Evolutionary conservation across 2,797 vertebrate genomes (phyloP), one percentile per base, ranked within the genome.

Genomic region (Phalloptychus januarius): DNA sequence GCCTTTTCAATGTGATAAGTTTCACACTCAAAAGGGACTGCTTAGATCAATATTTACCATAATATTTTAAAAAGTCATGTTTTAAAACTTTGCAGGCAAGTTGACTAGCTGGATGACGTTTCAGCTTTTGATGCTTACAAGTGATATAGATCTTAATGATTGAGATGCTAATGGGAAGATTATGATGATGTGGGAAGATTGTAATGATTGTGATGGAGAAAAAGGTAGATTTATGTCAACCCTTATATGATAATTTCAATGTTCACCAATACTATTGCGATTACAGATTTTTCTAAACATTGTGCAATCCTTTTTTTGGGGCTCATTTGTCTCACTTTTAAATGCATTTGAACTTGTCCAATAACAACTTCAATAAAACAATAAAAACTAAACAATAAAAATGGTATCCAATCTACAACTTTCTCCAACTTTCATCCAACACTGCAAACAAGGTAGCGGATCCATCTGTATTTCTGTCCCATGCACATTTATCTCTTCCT

Each of bases 401-500:
- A 45, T 46, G 0, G 18, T 73, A 28, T 54, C 3, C 65, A 25
- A 70, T 20, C 74, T 25, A 23, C 18, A 33, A 31, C 45, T n/a
- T 20, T 65, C 63, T 46, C 23, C n/a, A 71, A 42, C 46, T 79
- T 77, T 44, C 8, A 36, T 44, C 1, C 4, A 45, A 65, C 42
- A 33, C 52, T 8, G 40, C 31, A 33, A 75, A 77, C 56, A 42
- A 36, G 20, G 20, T n/a, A 81, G n/a, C 4, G 42, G 13, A 42
- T 42, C 33, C 78, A 81, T 79, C 56, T 18, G 65, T 63, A 0
- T 75, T 72, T 88, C 78, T 83, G 77, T 83, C 73, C 71, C 45
- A 16, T 74, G 79, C 79, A 85, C 86, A 78, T 86, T 86, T 38
- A 78, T 69, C 70, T 86, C 89, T 93, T 91, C 86, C 86, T 89